Percentiles rank a stretch among this genome's conserved stretches.
phyloP scores from a whole-genome alignment of 2,797 vertebrate genomes.

The Trichosurus vulpecula region DNA sequence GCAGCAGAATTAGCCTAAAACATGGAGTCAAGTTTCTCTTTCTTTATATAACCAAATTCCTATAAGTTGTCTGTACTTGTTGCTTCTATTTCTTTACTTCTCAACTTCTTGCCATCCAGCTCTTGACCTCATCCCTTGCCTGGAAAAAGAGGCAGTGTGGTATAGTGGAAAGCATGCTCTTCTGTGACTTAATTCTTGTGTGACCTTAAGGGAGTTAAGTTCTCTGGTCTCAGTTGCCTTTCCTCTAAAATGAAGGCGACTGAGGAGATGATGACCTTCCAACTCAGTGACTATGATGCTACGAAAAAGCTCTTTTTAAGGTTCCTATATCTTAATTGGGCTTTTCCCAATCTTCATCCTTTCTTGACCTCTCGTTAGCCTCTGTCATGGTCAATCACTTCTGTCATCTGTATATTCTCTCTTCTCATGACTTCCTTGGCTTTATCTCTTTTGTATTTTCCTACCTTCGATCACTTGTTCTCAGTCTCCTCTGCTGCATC shows the following conservation, averaged over 20 bases:
- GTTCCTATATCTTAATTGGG: not conserved
- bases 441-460: not conserved
- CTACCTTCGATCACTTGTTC: too few relatives aligned
- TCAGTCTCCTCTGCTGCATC: not conserved
- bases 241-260: not conserved
- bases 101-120: not conserved
- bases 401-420: not conserved
- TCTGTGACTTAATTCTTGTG: not conserved
- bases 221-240: not conserved
- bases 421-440: not conserved
- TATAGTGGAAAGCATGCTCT: not conserved
- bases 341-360: not conserved
- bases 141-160: not conserved
- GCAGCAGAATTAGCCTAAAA: not conserved
- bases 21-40: not conserved
- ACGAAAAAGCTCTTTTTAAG: not conserved
- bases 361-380: not conserved
- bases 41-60: not conserved
- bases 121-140: not conserved
- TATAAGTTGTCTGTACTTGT: not conserved
- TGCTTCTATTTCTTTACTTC: not conserved
- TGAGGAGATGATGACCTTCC: not conserved
- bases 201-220: not conserved
- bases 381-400: not conserved
- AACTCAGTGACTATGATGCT: not conserved